These are phyloP conservation scores for Conistra vaccinii DNA, from an alignment of 2,888 invertebrate genomes.

Conservation along the genomic window DNA sequence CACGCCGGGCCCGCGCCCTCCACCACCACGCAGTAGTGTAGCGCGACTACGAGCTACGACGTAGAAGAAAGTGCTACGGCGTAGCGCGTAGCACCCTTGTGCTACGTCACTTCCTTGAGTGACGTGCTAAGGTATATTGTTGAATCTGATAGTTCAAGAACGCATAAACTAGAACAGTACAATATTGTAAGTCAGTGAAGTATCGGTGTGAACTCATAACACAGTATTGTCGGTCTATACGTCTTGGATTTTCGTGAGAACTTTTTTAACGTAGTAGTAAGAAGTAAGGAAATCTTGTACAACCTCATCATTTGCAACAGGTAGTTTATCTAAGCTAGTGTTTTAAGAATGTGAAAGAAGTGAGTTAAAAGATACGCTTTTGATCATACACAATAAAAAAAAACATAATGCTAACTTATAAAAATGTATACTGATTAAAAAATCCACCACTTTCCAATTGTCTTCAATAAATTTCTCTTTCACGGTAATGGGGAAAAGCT, in stretches of 20 bases:
- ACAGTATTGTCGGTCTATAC: background rate
- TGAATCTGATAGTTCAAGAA: background rate
- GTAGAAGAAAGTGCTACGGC: slow-evolving; percentile 34
- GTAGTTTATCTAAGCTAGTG: background rate
- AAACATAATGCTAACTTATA: no score
- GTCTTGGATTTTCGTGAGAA: no score
- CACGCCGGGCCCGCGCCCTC: slow-evolving; percentile 43
- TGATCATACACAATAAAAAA: background rate
- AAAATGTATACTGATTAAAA: no score
- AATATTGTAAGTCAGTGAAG: background rate
- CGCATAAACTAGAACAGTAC: background rate
- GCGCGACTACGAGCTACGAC: background rate
- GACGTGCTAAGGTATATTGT: background rate
- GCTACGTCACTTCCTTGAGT: slow-evolving; percentile 25
- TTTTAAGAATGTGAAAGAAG: background rate
- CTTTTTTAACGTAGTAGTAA: background rate
- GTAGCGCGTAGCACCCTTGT: slow-evolving; percentile 23
- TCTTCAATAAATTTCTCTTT: no score
- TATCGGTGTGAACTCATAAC: background rate
- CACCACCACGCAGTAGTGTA: slow-evolving; percentile 53
- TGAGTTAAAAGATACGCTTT: background rate
- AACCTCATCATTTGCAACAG: background rate
- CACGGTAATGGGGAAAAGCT: no score
- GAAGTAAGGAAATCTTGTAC: background rate
- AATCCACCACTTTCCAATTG: no score